phyloP scores from a whole-genome alignment of 2,888 invertebrate species.

The Labia minor region DNA sequence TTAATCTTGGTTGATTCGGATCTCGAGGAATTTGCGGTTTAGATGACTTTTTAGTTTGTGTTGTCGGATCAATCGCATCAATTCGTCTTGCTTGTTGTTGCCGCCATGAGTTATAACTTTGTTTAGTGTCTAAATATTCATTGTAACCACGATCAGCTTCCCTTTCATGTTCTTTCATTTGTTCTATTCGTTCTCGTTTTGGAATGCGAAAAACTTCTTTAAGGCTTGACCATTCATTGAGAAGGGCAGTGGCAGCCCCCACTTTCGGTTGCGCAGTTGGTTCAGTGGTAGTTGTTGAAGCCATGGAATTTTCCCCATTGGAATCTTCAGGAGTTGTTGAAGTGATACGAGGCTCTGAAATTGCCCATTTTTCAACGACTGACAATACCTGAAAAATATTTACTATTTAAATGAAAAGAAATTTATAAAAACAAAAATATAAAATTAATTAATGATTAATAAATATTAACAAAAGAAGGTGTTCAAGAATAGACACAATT shows the following conservation, averaged over 20 bases:
- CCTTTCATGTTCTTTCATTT: slow-evolving; percentile 89
- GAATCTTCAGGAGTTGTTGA: not conserved
- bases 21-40: not conserved
- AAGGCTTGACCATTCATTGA: slow-evolving; percentile 59
- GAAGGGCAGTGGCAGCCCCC: slow-evolving; percentile 43
- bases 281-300: not conserved
- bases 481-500: too few species aligned
- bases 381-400: not conserved
- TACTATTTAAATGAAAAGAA: too few species aligned
- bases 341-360: not conserved
- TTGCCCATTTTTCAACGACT: not conserved
- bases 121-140: slow-evolving; percentile 35
- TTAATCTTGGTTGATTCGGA: not conserved
- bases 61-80: not conserved
- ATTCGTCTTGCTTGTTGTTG: not conserved
- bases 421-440: too few species aligned
- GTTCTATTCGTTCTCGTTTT: slow-evolving; percentile 84
- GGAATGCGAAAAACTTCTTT: slow-evolving; percentile 80
- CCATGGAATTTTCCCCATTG: not conserved
- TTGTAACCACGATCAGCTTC: slow-evolving; percentile 53
- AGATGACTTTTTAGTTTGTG: not conserved
- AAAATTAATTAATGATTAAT: too few species aligned
- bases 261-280: not conserved
- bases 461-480: too few species aligned
- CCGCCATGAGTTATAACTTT: slow-evolving; percentile 26